Conservation (phyloP, 1,140 invertebrate genomes). For the Pectinophora gossypiella region DNA sequence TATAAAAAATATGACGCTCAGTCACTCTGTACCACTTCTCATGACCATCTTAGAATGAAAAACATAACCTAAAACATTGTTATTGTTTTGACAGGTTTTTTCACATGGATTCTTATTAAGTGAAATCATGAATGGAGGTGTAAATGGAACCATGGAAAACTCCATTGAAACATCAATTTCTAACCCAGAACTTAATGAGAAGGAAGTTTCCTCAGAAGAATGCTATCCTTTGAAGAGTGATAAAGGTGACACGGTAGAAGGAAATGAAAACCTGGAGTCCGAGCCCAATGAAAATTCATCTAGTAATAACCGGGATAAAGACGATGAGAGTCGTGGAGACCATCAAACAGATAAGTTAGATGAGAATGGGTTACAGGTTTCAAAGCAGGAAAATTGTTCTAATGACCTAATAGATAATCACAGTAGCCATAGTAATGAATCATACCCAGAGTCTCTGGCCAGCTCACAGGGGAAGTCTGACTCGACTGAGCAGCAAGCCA, state of each 20-base stretch:
- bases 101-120: constrained; percentile 46
- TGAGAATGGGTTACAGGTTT: too few species aligned
- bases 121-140: constrained; percentile 52
- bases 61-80: constrained; percentile 40
- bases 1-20: constrained; percentile 60
- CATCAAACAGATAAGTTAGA: not conserved
- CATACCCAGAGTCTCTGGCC: constrained; percentile 18
- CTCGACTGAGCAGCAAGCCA: constrained; percentile 11
- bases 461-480: constrained; percentile 21
- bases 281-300: too few species aligned
- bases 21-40: constrained; percentile 34
- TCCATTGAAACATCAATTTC: constrained; percentile 29
- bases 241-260: constrained; percentile 19
- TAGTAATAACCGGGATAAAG: too few species aligned
- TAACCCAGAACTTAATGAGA: constrained; percentile 12
- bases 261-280: too few species aligned
- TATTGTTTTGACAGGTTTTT: constrained; percentile 48
- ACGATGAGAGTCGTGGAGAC: constrained; percentile 13
- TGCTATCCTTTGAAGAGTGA: constrained; percentile 15
- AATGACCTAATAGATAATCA: constrained; percentile 19
- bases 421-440: constrained; percentile 33
- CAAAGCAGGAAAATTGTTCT: constrained; percentile 2
- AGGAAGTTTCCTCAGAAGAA: constrained; percentile 13
- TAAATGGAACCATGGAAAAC: constrained; percentile 51
- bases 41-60: constrained; percentile 27